phyloP scores from a whole-genome alignment of 2,888 invertebrate species.

The Osmoderma eremita region DNA sequence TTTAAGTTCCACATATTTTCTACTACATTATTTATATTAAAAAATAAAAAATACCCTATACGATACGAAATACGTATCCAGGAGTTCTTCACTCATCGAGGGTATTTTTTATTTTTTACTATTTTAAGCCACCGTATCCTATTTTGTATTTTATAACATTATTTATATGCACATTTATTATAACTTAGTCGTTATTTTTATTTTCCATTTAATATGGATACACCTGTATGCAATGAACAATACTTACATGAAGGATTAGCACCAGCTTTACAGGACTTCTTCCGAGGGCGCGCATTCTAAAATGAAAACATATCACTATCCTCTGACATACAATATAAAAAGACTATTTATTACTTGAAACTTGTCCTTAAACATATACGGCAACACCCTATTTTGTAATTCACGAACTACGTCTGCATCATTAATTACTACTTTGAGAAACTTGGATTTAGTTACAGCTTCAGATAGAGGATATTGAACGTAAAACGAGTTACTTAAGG shows the following conservation, averaged over 20 bases:
- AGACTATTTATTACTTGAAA: slow-evolving; percentile 14
- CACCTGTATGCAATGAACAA: neutral
- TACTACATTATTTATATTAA: no score
- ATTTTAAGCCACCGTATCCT: no score
- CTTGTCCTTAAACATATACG: slow-evolving; percentile 8
- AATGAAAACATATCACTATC: neutral
- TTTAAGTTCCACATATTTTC: no score
- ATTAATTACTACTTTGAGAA: neutral
- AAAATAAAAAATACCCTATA: no score
- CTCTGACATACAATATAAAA: neutral
- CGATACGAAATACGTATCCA: no score
- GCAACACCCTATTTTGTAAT: slow-evolving; percentile 2
- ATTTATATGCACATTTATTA: neutral
- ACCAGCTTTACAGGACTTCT: neutral
- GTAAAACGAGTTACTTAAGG: slow-evolving; percentile 8
- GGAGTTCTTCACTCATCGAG: no score
- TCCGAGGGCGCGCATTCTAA: neutral
- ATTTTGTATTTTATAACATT: no score
- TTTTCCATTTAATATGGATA: neutral
- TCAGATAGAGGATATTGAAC: slow-evolving; percentile 10
- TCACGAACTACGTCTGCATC: neutral
- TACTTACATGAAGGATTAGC: slow-evolving; percentile 13
- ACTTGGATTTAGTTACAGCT: neutral
- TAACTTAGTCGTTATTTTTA: no score
- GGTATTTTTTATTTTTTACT: no score